Percentiles rank a stretch among this genome's conserved stretches.
Evolutionary conservation across 2,797 vertebrate genomes (phyloP).

Genomic region (Sebastes matsubarae): DNA sequence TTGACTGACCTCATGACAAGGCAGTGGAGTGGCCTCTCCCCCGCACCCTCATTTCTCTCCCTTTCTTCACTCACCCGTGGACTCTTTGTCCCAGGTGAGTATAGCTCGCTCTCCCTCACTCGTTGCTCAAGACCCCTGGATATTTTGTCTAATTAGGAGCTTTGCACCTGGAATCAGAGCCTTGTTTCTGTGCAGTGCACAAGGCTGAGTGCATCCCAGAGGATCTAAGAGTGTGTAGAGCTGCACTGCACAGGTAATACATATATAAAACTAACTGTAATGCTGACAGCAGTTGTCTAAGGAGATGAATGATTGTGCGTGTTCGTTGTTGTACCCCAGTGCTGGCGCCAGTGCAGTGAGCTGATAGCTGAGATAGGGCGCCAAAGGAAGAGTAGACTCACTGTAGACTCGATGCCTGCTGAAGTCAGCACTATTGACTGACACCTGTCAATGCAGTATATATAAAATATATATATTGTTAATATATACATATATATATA

Average conservation of each 20-base stretch:
- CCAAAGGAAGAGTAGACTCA: conserved; percentile 52
- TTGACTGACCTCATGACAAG: conserved; percentile 55
- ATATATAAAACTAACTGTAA: conserved; percentile 28
- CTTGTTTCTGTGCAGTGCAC: conserved; percentile 17
- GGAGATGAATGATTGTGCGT: conserved; percentile 14
- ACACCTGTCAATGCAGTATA: conserved; percentile 60
- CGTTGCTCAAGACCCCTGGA: conserved; percentile 11
- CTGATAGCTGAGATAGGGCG: conserved; percentile 51
- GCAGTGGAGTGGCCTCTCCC: conserved; percentile 1
- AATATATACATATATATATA: too few species aligned
- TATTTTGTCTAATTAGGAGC: conserved; percentile 41
- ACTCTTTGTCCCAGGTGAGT: conserved; percentile 40
- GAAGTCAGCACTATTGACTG: conserved; percentile 74
- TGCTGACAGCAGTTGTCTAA: conserved; percentile 51
- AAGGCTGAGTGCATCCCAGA: conserved; percentile 6
- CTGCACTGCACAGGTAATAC: conserved; percentile 14
- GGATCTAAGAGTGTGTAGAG: conserved; percentile 19
- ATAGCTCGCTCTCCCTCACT: neutral
- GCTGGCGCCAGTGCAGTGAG: conserved; percentile 62
- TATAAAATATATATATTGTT: neutral
- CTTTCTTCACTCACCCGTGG: neutral
- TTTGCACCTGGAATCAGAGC: conserved; percentile 39
- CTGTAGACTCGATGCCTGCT: conserved; percentile 56
- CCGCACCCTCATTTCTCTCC: conserved; percentile 23
- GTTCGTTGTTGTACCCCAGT: neutral